Base-by-base conservation (phyloP, 2,113 vertebrate genomes). In the Notarius lentiginosus region DNA sequence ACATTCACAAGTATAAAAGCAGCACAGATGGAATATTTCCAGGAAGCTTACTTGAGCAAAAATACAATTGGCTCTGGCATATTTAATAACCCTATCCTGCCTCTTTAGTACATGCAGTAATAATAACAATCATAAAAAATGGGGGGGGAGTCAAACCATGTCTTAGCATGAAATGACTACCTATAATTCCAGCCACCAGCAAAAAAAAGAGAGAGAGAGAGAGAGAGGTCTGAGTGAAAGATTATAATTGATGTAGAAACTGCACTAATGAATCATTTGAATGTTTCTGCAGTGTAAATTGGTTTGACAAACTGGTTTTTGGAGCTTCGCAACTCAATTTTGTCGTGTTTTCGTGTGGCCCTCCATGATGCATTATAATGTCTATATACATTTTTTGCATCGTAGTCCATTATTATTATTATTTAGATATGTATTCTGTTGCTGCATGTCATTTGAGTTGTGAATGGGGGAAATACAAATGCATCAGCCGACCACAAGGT, bases 11-110 rank as follows among this genome's bases (percentile, higher is more conserved):
- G 94, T 94, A 95, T 94, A 94, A 95, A 95, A 94, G 92, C 93
- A 90, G 93, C 91, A 91, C 92, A 95, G 95, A 95, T 95, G 94
- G 95, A 95, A 95, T 95, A 95, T 95, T 95, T 95, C 94, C 95
- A 94, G 92, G 92, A 91, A 95, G 95, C 95, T 95, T 95, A 95
- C 95, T 95, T 95, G 94, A 94, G 93, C 93, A 90, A 95, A 95
- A 95, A 95, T 93, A 95, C 94, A 93, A 95, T 96, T 95, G 90
- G 93, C 92, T 94, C 93, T 94, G 94, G 95, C 93, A 94, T 95
- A 95, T 95, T 96, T 96, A 95, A 95, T 95, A 95, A 94, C 94
- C 92, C 91, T 94, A 92, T 94, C 93, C 93, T 91, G 92, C 89
- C 84, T 95, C 91, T 94, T 94, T 93, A 94, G 94, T 94, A 93